Percentiles rank a stretch among this genome's conserved stretches.
Evolutionary conservation across 2,888 invertebrate species (phyloP).

Genomic region (Rotaria magnacalcarata): DNA sequence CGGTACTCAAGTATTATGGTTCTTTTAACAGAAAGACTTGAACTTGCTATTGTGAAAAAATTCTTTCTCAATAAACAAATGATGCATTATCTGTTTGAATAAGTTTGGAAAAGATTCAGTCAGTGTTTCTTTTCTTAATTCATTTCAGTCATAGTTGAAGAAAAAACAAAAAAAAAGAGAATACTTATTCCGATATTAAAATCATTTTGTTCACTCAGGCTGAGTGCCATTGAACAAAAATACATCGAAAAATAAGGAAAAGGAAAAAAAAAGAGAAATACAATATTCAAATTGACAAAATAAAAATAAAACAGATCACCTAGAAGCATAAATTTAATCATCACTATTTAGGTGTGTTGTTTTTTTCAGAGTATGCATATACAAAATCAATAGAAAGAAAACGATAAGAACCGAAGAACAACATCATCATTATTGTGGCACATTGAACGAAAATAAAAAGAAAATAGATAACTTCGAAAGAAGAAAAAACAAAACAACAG

Average conservation of each 20-base stretch:
- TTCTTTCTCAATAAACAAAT: too few species aligned
- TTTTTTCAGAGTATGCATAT: neutral
- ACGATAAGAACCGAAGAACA: neutral
- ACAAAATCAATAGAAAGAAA: neutral
- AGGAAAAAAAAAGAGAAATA: neutral
- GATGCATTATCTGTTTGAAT: too few species aligned
- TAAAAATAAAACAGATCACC: neutral
- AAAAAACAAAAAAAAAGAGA: constrained; percentile 1
- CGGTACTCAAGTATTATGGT: too few species aligned
- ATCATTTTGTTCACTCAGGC: neutral
- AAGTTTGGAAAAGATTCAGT: too few species aligned
- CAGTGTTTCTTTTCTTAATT: too few species aligned
- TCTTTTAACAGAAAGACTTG: too few species aligned
- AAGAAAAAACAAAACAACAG: neutral
- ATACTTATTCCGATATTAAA: neutral
- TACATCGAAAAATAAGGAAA: neutral
- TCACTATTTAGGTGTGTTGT: neutral
- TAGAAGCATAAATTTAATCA: neutral
- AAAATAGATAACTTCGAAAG: neutral
- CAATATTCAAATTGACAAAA: neutral
- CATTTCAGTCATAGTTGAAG: neutral
- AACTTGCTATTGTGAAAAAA: too few species aligned
- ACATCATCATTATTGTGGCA: constrained; percentile 21
- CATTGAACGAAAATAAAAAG: neutral
- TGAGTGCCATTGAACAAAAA: neutral